Percentiles rank a stretch among this genome's conserved stretches.
Evolutionary conservation across 2,113 vertebrate species (phyloP).

Genomic region (Microcebus jonahi): DNA sequence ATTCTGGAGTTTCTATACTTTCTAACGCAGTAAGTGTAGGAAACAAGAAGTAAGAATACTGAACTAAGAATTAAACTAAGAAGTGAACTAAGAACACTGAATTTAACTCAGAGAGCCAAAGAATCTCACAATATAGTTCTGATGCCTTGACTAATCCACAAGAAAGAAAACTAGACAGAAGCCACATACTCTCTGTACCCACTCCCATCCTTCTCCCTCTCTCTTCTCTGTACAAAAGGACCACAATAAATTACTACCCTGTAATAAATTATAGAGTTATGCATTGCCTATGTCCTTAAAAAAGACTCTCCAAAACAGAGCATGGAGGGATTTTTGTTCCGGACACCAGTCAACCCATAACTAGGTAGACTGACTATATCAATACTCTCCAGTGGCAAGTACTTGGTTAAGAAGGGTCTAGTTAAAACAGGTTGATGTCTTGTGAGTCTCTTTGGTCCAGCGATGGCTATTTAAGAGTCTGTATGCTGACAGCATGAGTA

Average conservation of each 20-base stretch:
- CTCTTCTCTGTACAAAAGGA: neutral
- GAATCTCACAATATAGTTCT: neutral
- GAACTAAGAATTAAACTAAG: neutral
- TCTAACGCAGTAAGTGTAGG: neutral
- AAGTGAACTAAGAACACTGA: neutral
- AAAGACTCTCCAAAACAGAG: constrained; percentile 7
- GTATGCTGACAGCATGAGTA: constrained; percentile 81
- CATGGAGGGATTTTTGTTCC: neutral
- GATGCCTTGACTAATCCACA: neutral
- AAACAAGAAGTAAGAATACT: neutral
- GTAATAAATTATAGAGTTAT: neutral
- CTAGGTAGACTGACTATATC: neutral
- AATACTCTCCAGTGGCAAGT: constrained; percentile 30
- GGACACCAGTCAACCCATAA: neutral
- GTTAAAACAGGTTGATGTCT: constrained; percentile 68
- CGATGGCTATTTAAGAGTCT: constrained; percentile 67
- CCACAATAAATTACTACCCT: neutral
- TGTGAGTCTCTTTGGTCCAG: constrained; percentile 72
- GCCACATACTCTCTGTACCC: neutral
- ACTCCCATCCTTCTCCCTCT: neutral
- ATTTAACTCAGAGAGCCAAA: neutral
- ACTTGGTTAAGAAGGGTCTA: constrained; percentile 55
- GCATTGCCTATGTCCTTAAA: neutral
- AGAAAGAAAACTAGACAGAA: neutral
- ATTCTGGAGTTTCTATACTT: neutral